These are phyloP conservation scores for Scotopteryx bipunctaria DNA, from an alignment of 2,888 invertebrate species.

Conservation along the genomic window DNA sequence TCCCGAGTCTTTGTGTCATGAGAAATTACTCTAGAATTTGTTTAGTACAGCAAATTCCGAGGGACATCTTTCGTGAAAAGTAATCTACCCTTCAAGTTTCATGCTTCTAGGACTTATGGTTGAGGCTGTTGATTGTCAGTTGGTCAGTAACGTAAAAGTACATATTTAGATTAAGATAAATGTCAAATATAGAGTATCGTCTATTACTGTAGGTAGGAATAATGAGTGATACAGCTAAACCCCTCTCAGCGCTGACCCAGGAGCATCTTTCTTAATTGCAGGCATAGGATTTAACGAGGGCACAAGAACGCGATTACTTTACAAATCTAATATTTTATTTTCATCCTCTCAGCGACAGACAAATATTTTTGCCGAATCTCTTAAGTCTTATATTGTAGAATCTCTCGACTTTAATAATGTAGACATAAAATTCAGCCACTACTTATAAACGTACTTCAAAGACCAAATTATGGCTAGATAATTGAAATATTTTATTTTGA, in stretches of 20 bases:
- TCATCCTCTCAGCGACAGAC: constrained; percentile 22
- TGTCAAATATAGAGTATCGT: no score
- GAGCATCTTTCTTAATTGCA: constrained; percentile 62
- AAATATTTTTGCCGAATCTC: constrained; percentile 24
- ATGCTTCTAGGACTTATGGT: no score
- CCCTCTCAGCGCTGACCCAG: constrained; percentile 32
- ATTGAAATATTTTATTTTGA: background rate
- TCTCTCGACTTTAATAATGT: constrained; percentile 12
- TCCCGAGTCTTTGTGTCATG: no score
- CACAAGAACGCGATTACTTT: constrained; percentile 58
- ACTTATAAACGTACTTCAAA: background rate
- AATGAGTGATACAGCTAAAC: constrained; percentile 1
- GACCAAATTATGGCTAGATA: background rate
- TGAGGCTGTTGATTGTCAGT: no score
- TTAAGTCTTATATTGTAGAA: no score
- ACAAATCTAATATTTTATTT: constrained; percentile 47
- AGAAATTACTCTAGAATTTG: no score
- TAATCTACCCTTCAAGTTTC: no score
- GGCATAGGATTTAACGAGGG: constrained; percentile 68
- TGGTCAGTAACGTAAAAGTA: no score
- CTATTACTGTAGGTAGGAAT: background rate
- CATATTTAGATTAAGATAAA: no score
- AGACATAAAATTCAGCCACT: constrained; percentile 3
- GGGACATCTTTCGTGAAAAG: no score
- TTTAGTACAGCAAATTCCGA: no score